phyloP scores from a whole-genome alignment of 2,113 vertebrate genomes.

The Brachypodius melanocephalos region DNA sequence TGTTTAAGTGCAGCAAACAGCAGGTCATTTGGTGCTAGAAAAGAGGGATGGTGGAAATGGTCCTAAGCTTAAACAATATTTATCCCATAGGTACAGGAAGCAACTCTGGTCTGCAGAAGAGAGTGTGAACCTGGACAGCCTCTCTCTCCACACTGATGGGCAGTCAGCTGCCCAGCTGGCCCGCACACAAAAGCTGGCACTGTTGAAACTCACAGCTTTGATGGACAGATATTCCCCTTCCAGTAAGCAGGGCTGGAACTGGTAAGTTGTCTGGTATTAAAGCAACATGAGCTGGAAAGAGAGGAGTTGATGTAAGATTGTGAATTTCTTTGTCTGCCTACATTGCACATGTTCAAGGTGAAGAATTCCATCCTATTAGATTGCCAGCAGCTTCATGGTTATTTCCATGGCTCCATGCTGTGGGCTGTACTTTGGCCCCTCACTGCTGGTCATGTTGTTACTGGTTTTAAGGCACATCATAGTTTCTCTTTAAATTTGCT shows the following conservation, averaged over 20 bases:
- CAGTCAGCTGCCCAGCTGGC: constrained; percentile 77
- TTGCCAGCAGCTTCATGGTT: background rate
- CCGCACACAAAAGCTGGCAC: constrained; percentile 79
- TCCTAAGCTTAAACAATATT: background rate
- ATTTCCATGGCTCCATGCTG: background rate
- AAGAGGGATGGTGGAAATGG: background rate
- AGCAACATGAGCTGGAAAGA: background rate
- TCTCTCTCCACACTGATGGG: constrained; percentile 55
- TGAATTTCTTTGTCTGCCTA: background rate
- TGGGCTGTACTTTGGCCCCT: background rate
- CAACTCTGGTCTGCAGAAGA: constrained; percentile 73
- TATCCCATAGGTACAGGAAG: constrained; percentile 54
- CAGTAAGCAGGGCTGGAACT: constrained; percentile 90
- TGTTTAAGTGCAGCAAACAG: background rate
- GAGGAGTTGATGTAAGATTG: background rate
- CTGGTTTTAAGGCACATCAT: background rate
- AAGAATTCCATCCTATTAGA: background rate
- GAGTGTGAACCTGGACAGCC: constrained; percentile 32
- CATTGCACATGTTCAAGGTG: fast-evolving
- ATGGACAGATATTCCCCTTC: constrained; percentile 88
- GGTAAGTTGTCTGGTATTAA: constrained; percentile 72
- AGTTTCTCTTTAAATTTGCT: background rate
- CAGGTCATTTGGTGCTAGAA: background rate
- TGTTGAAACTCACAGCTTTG: constrained; percentile 83
- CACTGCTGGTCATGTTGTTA: fast-evolving